Conservation (phyloP, 2,113 vertebrate genomes). For the Etia nguti region DNA sequence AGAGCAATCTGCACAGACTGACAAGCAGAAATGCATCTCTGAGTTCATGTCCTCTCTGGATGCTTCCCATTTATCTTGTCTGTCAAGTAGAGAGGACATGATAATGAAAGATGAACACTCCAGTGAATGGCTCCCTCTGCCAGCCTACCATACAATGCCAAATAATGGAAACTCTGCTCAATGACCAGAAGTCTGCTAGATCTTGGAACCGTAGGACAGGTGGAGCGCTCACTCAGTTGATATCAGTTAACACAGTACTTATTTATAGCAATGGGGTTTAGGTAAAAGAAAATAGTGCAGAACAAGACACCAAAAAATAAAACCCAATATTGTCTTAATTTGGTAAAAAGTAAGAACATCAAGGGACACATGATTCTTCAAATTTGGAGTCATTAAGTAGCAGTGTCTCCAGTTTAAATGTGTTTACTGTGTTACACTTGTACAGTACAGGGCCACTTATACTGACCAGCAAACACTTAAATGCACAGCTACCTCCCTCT, state of each 20-base stretch:
- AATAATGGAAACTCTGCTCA: slow-evolving; percentile 44
- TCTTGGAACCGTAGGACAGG: neutral
- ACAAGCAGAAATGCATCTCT: slow-evolving; percentile 61
- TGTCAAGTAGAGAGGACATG: slow-evolving; percentile 60
- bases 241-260: neutral
- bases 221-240: neutral
- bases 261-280: neutral
- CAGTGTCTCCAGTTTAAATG: neutral
- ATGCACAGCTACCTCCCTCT: slow-evolving; percentile 36
- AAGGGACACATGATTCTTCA: neutral
- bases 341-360: neutral
- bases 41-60: slow-evolving; percentile 59
- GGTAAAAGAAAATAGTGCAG: neutral
- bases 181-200: neutral
- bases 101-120: slow-evolving; percentile 68
- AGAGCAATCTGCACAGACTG: slow-evolving; percentile 39
- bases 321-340: neutral
- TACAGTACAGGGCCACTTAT: neutral
- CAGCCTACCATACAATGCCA: slow-evolving; percentile 8
- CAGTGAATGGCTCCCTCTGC: slow-evolving; percentile 37
- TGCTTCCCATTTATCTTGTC: slow-evolving; percentile 66
- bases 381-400: neutral
- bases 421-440: neutral
- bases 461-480: neutral
- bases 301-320: neutral